Evolutionary conservation across 2,888 invertebrate species (phyloP).

Genomic region (Lingula anatina): DNA sequence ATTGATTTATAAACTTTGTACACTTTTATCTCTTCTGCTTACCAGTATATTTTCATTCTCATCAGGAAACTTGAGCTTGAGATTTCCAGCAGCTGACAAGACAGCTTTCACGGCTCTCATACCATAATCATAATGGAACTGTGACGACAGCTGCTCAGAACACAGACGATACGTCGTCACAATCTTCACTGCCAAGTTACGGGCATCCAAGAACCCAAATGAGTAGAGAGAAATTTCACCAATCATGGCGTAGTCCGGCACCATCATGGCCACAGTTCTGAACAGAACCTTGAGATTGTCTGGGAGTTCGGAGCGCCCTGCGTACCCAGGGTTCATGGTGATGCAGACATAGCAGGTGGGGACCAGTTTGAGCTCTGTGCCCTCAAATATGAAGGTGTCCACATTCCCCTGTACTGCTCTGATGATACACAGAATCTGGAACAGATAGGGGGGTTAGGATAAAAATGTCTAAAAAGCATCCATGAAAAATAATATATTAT

Average conservation of each 20-base stretch:
- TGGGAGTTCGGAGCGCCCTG: slow-evolving; percentile 58
- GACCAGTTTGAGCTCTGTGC: slow-evolving; percentile 68
- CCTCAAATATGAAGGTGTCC: slow-evolving; percentile 71
- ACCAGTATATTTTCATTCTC: slow-evolving; percentile 70
- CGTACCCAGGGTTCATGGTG: slow-evolving; percentile 56
- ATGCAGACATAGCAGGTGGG: slow-evolving; percentile 68
- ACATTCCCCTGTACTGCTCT: slow-evolving; percentile 67
- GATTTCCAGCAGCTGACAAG: slow-evolving; percentile 78
- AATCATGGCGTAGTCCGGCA: slow-evolving; percentile 83
- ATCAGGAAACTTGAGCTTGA: slow-evolving; percentile 76
- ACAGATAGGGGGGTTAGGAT: too few species aligned
- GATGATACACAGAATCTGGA: slow-evolving; percentile 68
- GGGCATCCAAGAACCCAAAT: slow-evolving; percentile 73
- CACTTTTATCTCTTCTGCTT: too few species aligned
- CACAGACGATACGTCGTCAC: slow-evolving; percentile 93
- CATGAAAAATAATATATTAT: too few species aligned
- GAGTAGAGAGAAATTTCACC: slow-evolving; percentile 81
- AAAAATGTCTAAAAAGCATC: too few species aligned
- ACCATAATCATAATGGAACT: slow-evolving; percentile 90
- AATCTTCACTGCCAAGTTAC: slow-evolving; percentile 84
- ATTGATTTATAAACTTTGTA: too few species aligned
- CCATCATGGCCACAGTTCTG: slow-evolving; percentile 86
- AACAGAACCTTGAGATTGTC: slow-evolving; percentile 63
- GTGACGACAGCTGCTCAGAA: slow-evolving; percentile 88
- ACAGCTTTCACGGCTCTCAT: slow-evolving; percentile 93